Evolutionary conservation across 2,113 vertebrate genomes (phyloP), one percentile per base, ranked within the genome.

Genomic region (Pantherophis guttatus): DNA sequence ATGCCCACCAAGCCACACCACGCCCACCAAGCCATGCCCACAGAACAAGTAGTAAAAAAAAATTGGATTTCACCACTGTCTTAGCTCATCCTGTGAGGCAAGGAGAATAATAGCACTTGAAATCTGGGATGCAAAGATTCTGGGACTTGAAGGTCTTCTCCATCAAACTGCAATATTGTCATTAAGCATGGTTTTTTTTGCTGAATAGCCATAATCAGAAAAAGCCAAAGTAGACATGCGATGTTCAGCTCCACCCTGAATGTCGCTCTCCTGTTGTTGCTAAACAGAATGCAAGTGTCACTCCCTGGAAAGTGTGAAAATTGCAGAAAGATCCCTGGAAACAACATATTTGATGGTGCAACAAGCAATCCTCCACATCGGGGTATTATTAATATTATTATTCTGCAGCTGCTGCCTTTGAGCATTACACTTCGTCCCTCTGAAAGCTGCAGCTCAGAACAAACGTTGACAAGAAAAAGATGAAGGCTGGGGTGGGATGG

Each of bases 341-440:
- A 87, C 44, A 81, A 92, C 0, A 3, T 26, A 0, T 92, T 95
- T 94, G 75, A 90, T 95, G 81, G 53, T 53, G 50, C 48, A 87
- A 90, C 50, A 95, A 90, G 50, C 94, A 92, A 95, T 93, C 95
- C 44, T 90, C 3, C 87, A 94, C 29, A 93, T 89, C 93, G 95
- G 91, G 91, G 93, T 91, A 86, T 95, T 57, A 96, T 95, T 97
- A 97, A 96, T 97, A 97, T 97, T 97, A 97, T 97, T 94, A 97
- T 97, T 96, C 89, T 93, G 95, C 96, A 96, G 92, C 95, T 96
- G 94, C 94, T 95, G 95, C 97, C 93, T 96, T 59, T 95, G 95
- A 97, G 95, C 55, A 91, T 97, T 97, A 95, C 96, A 65, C 95
- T 96, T 97, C 96, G 90, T 92, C 90, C 89, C 52, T 96, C 87